phyloP scores from a whole-genome alignment of 2,113 vertebrate genomes.

The Regulus satrapa region DNA sequence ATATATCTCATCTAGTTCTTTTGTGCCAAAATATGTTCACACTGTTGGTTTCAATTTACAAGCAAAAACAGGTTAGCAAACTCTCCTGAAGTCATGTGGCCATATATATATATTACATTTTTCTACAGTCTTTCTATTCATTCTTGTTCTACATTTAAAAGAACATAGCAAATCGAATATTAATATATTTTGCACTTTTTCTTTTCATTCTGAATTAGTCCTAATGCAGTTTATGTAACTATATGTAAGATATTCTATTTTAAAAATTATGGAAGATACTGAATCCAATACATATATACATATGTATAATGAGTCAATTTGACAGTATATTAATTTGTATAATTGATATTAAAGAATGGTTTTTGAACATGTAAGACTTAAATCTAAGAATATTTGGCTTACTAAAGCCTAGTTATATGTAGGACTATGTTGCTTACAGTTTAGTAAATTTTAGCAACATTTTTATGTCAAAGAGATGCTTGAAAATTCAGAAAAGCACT shows the following conservation, averaged over 20 bases:
- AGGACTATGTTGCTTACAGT: not conserved
- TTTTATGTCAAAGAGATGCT: not conserved
- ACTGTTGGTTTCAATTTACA: not conserved
- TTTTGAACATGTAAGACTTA: not conserved
- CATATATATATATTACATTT: not conserved
- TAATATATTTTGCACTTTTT: not conserved
- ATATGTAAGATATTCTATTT: not conserved
- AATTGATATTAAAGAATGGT: not conserved
- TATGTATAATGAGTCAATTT: not conserved
- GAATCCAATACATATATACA: accelerated
- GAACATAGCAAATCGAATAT: not conserved
- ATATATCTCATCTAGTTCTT: not conserved
- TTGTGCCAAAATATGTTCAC: not conserved
- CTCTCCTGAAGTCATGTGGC: not conserved
- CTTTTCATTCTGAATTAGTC: not conserved
- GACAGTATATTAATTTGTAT: not conserved
- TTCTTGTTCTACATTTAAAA: not conserved
- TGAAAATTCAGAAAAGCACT: not conserved
- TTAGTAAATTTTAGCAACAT: not conserved
- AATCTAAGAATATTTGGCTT: not conserved
- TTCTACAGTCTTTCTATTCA: not conserved
- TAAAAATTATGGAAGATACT: not conserved
- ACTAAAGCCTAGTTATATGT: not conserved
- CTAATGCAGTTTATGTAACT: not conserved
- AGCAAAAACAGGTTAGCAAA: not conserved